These are phyloP conservation scores for Dolichopus griseipennis DNA, from an alignment of 2,888 invertebrate genomes.

Conservation along the genomic window DNA sequence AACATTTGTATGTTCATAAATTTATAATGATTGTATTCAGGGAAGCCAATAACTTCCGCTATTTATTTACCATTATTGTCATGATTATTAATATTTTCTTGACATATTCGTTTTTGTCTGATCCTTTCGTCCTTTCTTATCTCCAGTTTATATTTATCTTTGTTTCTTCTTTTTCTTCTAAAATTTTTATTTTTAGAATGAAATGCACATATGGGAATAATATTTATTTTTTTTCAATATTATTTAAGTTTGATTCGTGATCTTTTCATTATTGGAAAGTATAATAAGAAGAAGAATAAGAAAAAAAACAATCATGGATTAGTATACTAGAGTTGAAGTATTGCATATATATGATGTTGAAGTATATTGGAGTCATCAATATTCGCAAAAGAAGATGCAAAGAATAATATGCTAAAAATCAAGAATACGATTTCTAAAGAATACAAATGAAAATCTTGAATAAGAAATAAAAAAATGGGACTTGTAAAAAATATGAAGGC, in stretches of 20 bases:
- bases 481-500: too few species aligned
- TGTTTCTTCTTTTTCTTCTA: background rate
- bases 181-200: background rate
- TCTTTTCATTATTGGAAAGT: background rate
- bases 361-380: background rate
- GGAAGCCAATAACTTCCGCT: conserved; percentile 3
- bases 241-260: background rate
- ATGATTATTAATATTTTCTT: background rate
- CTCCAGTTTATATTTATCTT: background rate
- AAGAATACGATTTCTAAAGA: background rate
- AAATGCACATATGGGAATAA: background rate
- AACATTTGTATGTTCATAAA: too few species aligned
- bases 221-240: background rate
- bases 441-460: background rate
- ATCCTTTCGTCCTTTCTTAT: background rate
- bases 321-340: too few species aligned
- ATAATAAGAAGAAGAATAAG: too few species aligned
- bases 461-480: too few species aligned
- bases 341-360: too few species aligned
- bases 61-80: conserved; percentile 1
- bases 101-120: background rate
- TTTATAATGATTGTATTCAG: background rate
- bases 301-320: too few species aligned
- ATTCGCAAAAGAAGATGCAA: background rate
- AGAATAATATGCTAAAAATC: background rate